Conservation (phyloP, 2,797 vertebrate genomes). For the Denticeps clupeoides region DNA sequence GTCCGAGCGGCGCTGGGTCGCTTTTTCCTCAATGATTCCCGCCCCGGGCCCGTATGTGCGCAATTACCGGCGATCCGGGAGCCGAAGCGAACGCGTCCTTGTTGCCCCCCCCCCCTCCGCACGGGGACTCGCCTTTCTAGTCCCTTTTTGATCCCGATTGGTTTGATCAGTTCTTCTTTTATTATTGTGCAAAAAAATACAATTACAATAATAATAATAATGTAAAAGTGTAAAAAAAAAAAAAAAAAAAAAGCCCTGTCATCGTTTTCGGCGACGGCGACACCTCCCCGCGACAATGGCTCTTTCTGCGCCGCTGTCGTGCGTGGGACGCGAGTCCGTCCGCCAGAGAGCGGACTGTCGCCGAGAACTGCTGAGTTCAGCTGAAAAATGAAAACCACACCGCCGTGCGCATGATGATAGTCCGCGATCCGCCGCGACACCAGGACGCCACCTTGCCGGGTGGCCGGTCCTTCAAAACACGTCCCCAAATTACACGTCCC, state of each 20-base stretch:
- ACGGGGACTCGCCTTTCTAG: conserved; percentile 21
- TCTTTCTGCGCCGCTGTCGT: too few species aligned
- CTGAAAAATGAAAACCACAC: conserved; percentile 29
- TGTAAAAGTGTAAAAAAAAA: too few species aligned
- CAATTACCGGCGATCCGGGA: conserved; percentile 41
- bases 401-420: conserved; percentile 72
- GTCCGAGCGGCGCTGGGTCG: too few species aligned
- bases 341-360: conserved; percentile 18
- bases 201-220: too few species aligned
- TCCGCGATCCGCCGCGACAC: conserved; percentile 38
- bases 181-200: too few species aligned
- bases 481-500: too few species aligned
- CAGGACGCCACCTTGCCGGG: conserved; percentile 39
- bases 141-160: too few species aligned
- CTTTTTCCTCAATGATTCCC: conserved; percentile 41
- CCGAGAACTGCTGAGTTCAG: conserved; percentile 39
- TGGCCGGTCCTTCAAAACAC: too few species aligned
- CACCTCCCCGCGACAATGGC: too few species aligned
- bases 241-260: too few species aligned
- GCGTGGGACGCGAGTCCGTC: conserved; percentile 22
- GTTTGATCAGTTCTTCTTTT: too few species aligned
- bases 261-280: too few species aligned
- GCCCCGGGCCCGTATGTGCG: conserved; percentile 42
- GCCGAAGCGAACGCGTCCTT: conserved; percentile 22
- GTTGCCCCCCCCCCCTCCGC: conserved; percentile 21